A percentile compares a stretch with the other conserved stretches of the same genome.
These are phyloP conservation scores for Epinephelus cyanopodus DNA, from an alignment of 2,113 vertebrate species.

Conservation along the genomic window DNA sequence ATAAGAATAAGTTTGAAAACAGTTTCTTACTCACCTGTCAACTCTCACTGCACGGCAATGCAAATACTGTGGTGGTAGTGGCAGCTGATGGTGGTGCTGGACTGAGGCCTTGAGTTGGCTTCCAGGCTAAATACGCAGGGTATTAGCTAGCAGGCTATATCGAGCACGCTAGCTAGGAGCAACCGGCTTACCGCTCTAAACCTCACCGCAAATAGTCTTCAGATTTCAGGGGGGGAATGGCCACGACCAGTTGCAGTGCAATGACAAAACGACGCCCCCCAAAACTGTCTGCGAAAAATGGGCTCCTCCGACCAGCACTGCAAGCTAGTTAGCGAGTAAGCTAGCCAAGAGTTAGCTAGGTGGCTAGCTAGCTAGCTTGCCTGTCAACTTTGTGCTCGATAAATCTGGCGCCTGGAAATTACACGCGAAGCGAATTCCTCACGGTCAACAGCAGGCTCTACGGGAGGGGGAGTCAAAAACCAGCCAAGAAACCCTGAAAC, in stretches of 20 bases:
- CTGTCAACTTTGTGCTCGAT: conserved; percentile 73
- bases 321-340: conserved; percentile 65
- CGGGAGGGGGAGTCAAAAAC: conserved; percentile 14
- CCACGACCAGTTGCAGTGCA: not conserved
- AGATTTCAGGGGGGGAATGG: not conserved
- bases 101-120: conserved; percentile 74
- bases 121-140: conserved; percentile 79
- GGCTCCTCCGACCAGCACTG: conserved; percentile 44
- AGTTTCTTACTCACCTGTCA: conserved; percentile 80
- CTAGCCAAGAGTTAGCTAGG: conserved; percentile 67
- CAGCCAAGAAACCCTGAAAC: conserved; percentile 18
- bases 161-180: conserved; percentile 61
- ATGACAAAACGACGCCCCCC: conserved; percentile 21
- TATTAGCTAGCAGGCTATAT: conserved; percentile 68
- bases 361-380: conserved; percentile 72
- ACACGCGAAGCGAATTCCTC: conserved; percentile 37
- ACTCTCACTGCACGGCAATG: conserved; percentile 71
- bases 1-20: not conserved
- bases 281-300: conserved; percentile 24
- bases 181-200: conserved; percentile 36
- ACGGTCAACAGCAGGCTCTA: conserved; percentile 23
- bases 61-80: conserved; percentile 40
- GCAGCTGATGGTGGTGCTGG: conserved; percentile 51
- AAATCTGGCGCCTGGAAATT: conserved; percentile 59
- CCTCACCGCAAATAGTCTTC: conserved; percentile 23